Conservation (phyloP, 2,797 vertebrate species). For the Sebastes matsubarae region DNA sequence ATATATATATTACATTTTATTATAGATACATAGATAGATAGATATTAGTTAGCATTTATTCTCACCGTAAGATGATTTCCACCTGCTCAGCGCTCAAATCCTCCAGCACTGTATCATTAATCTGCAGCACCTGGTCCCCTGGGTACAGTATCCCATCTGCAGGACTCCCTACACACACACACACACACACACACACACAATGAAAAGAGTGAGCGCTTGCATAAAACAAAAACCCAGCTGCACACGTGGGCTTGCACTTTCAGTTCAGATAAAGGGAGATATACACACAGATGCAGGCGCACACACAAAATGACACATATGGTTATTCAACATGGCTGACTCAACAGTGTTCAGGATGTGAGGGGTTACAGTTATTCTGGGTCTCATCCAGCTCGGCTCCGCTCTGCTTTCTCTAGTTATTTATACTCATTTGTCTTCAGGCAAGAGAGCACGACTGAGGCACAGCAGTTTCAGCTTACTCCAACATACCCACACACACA, state of each 20-base stretch:
- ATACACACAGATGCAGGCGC: neutral
- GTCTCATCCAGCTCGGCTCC: slow-evolving; percentile 60
- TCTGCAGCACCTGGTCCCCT: slow-evolving; percentile 91
- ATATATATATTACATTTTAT: too few species aligned
- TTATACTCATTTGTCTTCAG: slow-evolving; percentile 81
- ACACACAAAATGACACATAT: slow-evolving; percentile 25
- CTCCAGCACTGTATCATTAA: slow-evolving; percentile 87
- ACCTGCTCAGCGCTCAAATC: slow-evolving; percentile 85
- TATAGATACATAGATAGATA: neutral
- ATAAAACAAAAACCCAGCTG: slow-evolving; percentile 47
- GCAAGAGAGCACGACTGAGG: slow-evolving; percentile 59
- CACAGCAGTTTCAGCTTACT: slow-evolving; percentile 55
- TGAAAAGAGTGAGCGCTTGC: slow-evolving; percentile 35
- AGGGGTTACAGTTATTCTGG: slow-evolving; percentile 72
- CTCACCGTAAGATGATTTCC: slow-evolving; percentile 89
- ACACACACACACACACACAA: slow-evolving; percentile 33
- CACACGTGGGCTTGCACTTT: slow-evolving; percentile 26
- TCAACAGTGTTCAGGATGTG: slow-evolving; percentile 61
- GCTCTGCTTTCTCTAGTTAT: slow-evolving; percentile 72
- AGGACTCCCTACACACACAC: slow-evolving; percentile 78
- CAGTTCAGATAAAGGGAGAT: slow-evolving; percentile 29
- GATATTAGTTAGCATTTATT: neutral
- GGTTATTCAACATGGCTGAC: slow-evolving; percentile 68
- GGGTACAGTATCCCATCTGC: slow-evolving; percentile 85
- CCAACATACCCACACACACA: slow-evolving; percentile 22